Percentiles rank a stretch among this genome's conserved stretches.
These are phyloP conservation scores for Tryphoninae sp. DNA, from an alignment of 2,888 invertebrate species.

Conservation along the genomic window DNA sequence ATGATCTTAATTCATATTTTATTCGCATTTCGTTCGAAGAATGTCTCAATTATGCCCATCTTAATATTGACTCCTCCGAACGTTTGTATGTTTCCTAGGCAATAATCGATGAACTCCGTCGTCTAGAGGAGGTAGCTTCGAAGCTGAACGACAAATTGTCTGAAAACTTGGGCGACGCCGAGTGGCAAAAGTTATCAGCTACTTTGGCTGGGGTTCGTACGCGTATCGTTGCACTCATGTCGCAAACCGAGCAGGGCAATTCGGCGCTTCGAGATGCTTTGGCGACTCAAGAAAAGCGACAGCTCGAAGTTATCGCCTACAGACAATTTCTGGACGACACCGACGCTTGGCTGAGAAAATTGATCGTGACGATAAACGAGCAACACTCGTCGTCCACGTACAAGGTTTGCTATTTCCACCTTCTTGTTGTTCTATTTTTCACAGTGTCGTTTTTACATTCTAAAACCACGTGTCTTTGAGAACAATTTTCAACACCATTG, in stretches of 20 bases:
- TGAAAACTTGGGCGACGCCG: constrained; percentile 86
- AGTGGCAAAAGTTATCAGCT: constrained; percentile 84
- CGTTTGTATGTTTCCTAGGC: constrained; percentile 82
- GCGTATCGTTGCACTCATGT: constrained; percentile 86
- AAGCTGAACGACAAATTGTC: constrained; percentile 85
- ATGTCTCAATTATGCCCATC: background rate
- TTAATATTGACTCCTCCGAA: background rate
- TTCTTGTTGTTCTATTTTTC: constrained; percentile 54
- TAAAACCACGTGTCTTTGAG: background rate
- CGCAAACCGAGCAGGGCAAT: constrained; percentile 88
- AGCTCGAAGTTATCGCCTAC: constrained; percentile 82
- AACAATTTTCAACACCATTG: constrained; percentile 7
- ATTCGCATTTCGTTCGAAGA: background rate
- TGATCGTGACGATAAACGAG: constrained; percentile 71
- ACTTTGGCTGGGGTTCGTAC: constrained; percentile 85
- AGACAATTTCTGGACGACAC: constrained; percentile 76
- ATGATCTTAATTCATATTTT: too few species aligned
- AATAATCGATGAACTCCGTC: constrained; percentile 87
- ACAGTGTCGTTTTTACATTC: background rate
- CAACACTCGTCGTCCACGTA: constrained; percentile 67
- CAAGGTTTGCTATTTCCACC: constrained; percentile 70
- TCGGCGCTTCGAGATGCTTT: constrained; percentile 83
- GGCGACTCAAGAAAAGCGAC: constrained; percentile 82
- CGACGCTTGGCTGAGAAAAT: constrained; percentile 75
- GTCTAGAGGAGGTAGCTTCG: constrained; percentile 86